Conservation (phyloP, 2,888 invertebrate genomes). For the Sphaerophoria rueppellii region DNA sequence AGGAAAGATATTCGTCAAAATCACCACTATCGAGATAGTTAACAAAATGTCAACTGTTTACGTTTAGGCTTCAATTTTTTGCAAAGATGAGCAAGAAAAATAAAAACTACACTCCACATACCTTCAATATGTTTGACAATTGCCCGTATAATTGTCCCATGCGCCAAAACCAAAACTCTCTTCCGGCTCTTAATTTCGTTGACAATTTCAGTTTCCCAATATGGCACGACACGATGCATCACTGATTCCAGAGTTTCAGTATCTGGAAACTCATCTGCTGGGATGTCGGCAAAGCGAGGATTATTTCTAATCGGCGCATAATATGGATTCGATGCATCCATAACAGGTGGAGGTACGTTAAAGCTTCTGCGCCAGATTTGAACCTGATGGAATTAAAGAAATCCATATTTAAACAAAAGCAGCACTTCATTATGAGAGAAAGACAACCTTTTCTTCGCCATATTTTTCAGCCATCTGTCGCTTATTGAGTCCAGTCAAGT, state of each 20-base stretch:
- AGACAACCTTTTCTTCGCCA: constrained; percentile 89
- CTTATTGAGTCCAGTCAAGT: constrained; percentile 92
- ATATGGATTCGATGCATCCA: constrained; percentile 89
- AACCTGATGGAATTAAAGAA: constrained; percentile 83
- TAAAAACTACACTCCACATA: constrained; percentile 79
- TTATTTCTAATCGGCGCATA: constrained; percentile 90
- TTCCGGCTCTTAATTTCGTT: constrained; percentile 87
- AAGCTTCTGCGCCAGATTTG: constrained; percentile 93
- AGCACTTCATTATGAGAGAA: neutral
- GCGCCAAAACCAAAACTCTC: constrained; percentile 91
- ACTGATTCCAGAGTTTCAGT: constrained; percentile 92
- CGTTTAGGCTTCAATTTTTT: too few relatives aligned
- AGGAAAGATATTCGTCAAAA: too few relatives aligned
- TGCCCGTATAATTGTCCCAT: constrained; percentile 93
- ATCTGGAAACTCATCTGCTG: constrained; percentile 89
- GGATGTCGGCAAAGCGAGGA: constrained; percentile 87
- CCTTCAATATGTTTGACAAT: constrained; percentile 93
- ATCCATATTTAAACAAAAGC: neutral
- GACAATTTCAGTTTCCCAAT: constrained; percentile 92
- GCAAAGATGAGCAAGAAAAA: too few relatives aligned
- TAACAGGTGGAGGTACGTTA: constrained; percentile 91
- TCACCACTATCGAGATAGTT: too few relatives aligned
- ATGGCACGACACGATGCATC: constrained; percentile 91
- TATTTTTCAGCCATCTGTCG: constrained; percentile 92
- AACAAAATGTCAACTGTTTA: too few relatives aligned